Evolutionary conservation across 2,113 vertebrate species (phyloP).

Genomic region (Climacteris rufus): DNA sequence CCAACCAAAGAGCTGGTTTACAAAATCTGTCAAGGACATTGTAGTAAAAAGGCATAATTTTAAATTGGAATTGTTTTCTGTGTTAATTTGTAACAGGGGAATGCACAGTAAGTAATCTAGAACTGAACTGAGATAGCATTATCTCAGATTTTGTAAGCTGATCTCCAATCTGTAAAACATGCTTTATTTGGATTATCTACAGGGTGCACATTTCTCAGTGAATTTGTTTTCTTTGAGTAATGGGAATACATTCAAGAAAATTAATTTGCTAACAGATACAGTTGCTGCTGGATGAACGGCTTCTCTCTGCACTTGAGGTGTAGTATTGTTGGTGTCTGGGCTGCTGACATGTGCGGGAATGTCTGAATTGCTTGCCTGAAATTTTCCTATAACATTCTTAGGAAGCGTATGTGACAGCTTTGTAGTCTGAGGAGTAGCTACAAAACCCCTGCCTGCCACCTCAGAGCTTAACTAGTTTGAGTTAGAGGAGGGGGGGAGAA

Average conservation of each 20-base stretch:
- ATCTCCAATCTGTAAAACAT: conserved; percentile 68
- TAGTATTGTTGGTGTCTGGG: neutral
- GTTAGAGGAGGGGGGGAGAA: neutral
- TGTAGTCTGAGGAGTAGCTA: neutral
- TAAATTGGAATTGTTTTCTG: conserved; percentile 1
- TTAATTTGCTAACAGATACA: conserved; percentile 68
- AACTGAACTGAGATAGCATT: neutral
- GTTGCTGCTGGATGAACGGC: conserved; percentile 23
- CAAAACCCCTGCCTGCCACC: neutral
- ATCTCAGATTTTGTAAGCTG: conserved; percentile 56
- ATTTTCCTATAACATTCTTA: neutral
- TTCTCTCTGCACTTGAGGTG: conserved; percentile 43
- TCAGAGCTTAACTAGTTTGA: neutral
- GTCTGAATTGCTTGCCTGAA: conserved; percentile 41
- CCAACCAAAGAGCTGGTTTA: neutral
- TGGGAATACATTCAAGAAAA: conserved; percentile 63
- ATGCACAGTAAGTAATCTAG: neutral
- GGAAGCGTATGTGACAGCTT: conserved; percentile 44
- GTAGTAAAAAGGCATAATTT: neutral
- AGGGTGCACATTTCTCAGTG: conserved; percentile 24
- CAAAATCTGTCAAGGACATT: neutral
- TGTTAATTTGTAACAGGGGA: neutral
- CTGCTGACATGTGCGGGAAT: neutral
- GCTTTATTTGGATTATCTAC: conserved; percentile 65
- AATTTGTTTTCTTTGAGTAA: conserved; percentile 61